These are phyloP conservation scores for Coelopa pilipes DNA, from an alignment of 2,888 invertebrate genomes.

Conservation along the genomic window DNA sequence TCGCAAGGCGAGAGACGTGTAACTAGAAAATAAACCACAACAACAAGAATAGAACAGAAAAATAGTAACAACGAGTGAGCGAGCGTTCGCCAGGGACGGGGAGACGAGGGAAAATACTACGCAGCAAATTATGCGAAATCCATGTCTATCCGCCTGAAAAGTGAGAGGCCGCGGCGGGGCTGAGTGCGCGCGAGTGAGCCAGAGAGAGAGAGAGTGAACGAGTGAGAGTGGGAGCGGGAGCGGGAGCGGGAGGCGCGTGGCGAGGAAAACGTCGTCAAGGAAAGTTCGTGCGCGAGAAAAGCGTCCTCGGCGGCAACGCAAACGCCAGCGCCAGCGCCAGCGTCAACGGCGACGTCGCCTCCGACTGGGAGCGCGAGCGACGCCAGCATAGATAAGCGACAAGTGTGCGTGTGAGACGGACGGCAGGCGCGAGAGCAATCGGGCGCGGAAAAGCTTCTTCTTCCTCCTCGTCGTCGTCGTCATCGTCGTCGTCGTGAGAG, in stretches of 20 bases:
- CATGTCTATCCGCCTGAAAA: slow-evolving; percentile 33
- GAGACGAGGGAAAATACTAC: slow-evolving; percentile 46
- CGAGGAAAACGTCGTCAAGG: neutral
- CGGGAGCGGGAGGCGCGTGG: no score
- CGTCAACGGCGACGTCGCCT: neutral
- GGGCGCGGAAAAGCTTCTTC: no score
- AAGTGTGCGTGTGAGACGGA: neutral
- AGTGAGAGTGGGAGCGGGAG: slow-evolving; percentile 4
- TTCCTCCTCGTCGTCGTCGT: no score
- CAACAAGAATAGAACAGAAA: neutral
- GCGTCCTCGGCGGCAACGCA: neutral
- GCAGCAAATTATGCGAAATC: slow-evolving; percentile 47
- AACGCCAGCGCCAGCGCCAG: neutral
- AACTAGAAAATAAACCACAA: neutral
- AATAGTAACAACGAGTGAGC: neutral
- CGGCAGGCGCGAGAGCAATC: neutral
- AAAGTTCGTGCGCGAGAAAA: neutral
- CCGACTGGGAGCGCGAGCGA: neutral
- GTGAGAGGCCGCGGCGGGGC: neutral
- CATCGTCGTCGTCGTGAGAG: no score
- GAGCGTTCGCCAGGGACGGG: slow-evolving; percentile 35
- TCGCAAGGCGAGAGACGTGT: no score
- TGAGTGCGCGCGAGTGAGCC: neutral
- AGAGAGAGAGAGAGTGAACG: neutral
- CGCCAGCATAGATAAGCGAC: neutral